Base-by-base conservation (phyloP, 2,888 invertebrate genomes). In the Synanthedon andrenaeformis region DNA sequence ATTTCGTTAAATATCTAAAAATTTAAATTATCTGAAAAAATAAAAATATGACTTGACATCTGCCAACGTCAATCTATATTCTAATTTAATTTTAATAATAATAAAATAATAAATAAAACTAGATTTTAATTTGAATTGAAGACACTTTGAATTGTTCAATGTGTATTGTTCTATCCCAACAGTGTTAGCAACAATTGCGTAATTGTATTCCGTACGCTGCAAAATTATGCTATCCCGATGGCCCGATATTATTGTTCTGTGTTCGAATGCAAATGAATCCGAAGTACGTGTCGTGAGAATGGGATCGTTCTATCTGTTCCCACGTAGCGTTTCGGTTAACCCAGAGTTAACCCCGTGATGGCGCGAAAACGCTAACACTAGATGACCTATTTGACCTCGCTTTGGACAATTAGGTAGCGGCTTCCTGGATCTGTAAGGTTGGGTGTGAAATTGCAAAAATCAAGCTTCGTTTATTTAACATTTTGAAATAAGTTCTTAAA, bases 251-350 rank as follows among this genome's bases (percentile, higher is more conserved):
- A 78, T 79, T 78, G 78, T 79, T 68, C 67, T 56, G 53, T 59
- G 58, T 63, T 62, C 62, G 62, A 69, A 76, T 76, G 76, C 72
- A 77, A 77, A 76, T 75, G 72, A 72, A 69, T 72, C 64, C 62
- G 60, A 19, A 14, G 42, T 51, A 50, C 42, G 53, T 48, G 70
- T 70, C 78, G 77, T 79, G 81, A 74, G 81, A 81, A 80, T 72
- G 63, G 64, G 65, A 68, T 69, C 69, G 64, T 58, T 54, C 53
- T 57, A 53, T 49, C 56, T 55, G 66, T 79, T 80, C 79, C 70
- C 80, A 79, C 79, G 78, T 65, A 66, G 64, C 66, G 69, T 64
- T 70, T 68, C 66, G 72, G 72, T 70, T 62, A 76, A 77, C 79
- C 74, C 68, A 58, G 63, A 56, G 72, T 73, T 78, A 74, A 76